Conservation (phyloP, 2,113 vertebrate genomes). For the Neodontobutis hainanensis region DNA sequence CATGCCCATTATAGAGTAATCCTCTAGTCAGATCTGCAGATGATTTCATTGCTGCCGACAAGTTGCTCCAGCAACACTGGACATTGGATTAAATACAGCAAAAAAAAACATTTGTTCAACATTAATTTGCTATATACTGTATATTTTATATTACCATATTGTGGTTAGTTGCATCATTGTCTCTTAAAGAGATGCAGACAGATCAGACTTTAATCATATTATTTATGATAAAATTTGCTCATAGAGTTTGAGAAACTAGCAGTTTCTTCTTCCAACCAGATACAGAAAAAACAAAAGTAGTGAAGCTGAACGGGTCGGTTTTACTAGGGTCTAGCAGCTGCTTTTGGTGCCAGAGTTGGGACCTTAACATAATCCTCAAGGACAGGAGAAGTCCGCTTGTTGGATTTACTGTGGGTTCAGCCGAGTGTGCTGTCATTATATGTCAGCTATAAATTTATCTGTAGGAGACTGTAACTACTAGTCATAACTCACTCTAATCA, state of each 20-base stretch:
- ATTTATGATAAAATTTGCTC: too few species aligned
- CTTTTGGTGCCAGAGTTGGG: conserved; percentile 5
- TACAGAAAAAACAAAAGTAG: conserved; percentile 1
- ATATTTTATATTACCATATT: too few species aligned
- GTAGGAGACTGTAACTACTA: conserved; percentile 41
- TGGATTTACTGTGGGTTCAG: conserved; percentile 56
- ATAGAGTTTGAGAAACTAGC: background rate
- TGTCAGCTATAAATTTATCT: conserved; percentile 58
- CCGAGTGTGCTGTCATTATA: conserved; percentile 44
- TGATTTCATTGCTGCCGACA: too few species aligned
- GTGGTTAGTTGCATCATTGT: too few species aligned
- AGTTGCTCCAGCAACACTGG: too few species aligned
- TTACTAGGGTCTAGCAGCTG: conserved; percentile 15
- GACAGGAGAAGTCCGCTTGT: conserved; percentile 40
- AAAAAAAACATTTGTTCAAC: too few species aligned
- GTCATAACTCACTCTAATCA: conserved; percentile 65
- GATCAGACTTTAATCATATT: too few species aligned
- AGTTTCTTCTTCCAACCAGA: background rate
- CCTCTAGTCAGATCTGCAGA: too few species aligned
- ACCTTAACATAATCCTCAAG: conserved; percentile 52
- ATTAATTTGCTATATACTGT: too few species aligned
- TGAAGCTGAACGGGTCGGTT: background rate
- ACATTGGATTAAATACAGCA: too few species aligned
- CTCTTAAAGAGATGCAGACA: too few species aligned
- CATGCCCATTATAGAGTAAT: too few species aligned